Evolutionary conservation across 2,113 vertebrate species (phyloP).

Genomic region (Labeo rohita): DNA sequence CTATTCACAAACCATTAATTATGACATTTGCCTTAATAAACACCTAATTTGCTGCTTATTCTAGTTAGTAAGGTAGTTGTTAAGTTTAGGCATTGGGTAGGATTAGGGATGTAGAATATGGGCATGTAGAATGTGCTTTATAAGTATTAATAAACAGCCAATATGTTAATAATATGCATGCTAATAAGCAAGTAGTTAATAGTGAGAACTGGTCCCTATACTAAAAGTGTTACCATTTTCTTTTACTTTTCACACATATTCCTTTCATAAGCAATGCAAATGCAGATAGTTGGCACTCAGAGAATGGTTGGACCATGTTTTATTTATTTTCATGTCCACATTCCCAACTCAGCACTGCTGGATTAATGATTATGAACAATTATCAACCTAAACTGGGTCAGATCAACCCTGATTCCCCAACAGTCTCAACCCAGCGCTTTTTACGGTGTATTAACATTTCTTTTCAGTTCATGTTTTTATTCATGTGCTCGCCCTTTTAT

Average conservation of each 20-base stretch:
- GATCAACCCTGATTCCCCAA: neutral
- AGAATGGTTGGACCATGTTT: neutral
- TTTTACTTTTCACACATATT: neutral
- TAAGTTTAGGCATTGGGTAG: too few relatives aligned
- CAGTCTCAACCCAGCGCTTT: neutral
- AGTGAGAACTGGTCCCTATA: too few relatives aligned
- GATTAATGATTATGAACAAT: slow-evolving; percentile 5
- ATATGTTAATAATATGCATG: too few relatives aligned
- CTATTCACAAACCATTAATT: too few relatives aligned
- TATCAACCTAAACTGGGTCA: slow-evolving; percentile 24
- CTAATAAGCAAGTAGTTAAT: too few relatives aligned
- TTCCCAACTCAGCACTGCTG: neutral
- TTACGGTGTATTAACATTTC: neutral
- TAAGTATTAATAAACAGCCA: too few relatives aligned
- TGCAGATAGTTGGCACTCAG: neutral
- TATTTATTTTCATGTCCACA: neutral
- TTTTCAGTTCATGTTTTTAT: slow-evolving; percentile 13
- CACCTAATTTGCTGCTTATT: too few relatives aligned
- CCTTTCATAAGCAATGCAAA: neutral
- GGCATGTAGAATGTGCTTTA: too few relatives aligned
- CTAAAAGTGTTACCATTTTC: neutral
- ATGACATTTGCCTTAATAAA: too few relatives aligned
- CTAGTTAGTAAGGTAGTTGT: too few relatives aligned
- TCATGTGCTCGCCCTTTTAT: neutral
- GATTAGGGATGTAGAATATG: too few relatives aligned